Evolutionary conservation across 1,140 invertebrate genomes (phyloP), one percentile per base, ranked within the genome.

Genomic region (Lethrus apterus): DNA sequence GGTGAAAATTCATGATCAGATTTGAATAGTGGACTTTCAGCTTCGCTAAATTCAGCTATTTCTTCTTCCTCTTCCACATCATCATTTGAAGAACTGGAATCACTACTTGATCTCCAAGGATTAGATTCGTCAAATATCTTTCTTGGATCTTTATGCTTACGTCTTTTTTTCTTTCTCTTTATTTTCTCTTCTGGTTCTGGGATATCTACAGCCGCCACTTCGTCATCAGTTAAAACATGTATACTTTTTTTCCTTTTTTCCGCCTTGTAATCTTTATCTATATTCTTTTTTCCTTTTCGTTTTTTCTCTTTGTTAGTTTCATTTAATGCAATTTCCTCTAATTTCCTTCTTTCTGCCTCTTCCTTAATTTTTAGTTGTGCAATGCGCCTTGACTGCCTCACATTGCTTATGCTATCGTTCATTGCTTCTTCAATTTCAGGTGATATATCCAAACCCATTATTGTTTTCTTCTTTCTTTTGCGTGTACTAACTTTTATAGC

Each of bases 1-100:
- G 88, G 88, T 0, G 88, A 92, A 65, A 93, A 93, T 66, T 93
- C 90, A 58, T 93, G 90, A 67, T 93, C 90, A 0, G 88, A 91
- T 65, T 85, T 84, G 20, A 84, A 82, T 0, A 80, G 59, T n/a
- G 79, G 63, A 8, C 75, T 74, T 3, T 73, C 75, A 35, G 78
- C 73, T 38, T 78, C 77, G 2, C 70, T 70, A 18, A 72, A 70
- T 31, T 67, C 53, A 54, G 17, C 79, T 45, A 73, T 79, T 48
- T 80, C 76, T 42, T 76, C 74, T 4, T 78, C 79, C 8, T 79
- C 73, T 19, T 78, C 76, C 0, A 76, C 75, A 51, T 79, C 73
- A 2, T 73, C 67, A 13, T 79, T 73, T 8, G 71, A 70, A n/a
- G 68, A 74, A 55, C 78, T 80, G 0, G 78, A 79, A n/a, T 73